Conservation (phyloP, 2,797 vertebrate genomes). For the Phoxinus dragarum region DNA sequence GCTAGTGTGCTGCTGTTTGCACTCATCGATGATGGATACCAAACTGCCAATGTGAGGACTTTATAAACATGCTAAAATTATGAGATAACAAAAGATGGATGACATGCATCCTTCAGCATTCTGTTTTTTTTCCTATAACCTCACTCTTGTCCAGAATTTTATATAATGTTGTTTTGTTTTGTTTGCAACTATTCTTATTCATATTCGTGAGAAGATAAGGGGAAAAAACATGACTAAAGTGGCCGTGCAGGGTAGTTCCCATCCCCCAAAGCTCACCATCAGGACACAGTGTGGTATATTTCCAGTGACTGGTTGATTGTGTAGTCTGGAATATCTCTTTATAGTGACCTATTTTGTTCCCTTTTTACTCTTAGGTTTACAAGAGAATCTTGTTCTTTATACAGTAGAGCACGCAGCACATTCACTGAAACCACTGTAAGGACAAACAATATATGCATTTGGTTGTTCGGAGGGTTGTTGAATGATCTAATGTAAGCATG, state of each 20-base stretch:
- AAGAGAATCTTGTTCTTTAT: constrained; percentile 16
- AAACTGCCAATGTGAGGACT: neutral
- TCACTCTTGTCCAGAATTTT: neutral
- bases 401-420: constrained; percentile 2
- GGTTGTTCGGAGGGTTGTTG: constrained; percentile 1
- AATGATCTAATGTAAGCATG: constrained; percentile 28
- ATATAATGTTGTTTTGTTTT: neutral
- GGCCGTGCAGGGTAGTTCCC: neutral
- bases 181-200: neutral
- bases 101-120: neutral
- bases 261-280: constrained; percentile 1
- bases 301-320: constrained; percentile 16
- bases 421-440: constrained; percentile 25
- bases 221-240: neutral
- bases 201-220: neutral
- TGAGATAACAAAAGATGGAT: neutral
- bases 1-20: neutral
- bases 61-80: neutral
- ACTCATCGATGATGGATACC: neutral
- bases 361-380: constrained; percentile 12
- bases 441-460: constrained; percentile 34
- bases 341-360: constrained; percentile 72
- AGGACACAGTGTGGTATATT: constrained; percentile 8
- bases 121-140: neutral
- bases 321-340: constrained; percentile 59